phyloP scores from a whole-genome alignment of 1,140 invertebrate species.

The Dryas iulia region DNA sequence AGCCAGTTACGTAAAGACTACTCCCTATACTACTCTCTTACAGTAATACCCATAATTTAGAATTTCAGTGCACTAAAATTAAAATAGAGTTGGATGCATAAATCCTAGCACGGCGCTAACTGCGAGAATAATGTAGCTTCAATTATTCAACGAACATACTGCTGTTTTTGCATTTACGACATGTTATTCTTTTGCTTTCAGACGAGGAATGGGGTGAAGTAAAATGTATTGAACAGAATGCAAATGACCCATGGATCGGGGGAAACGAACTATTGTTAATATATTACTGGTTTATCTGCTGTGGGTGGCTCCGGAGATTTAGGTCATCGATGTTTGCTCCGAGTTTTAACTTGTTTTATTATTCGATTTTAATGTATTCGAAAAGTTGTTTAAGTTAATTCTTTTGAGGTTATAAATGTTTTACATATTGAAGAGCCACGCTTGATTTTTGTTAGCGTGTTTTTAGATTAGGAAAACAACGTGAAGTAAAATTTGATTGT shows the following conservation, averaged over 20 bases:
- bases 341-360: neutral
- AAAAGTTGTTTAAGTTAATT: neutral
- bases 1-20: neutral
- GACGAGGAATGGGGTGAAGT: slow-evolving; percentile 8
- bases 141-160: slow-evolving; percentile 34
- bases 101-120: slow-evolving; percentile 11
- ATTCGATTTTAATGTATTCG: neutral
- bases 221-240: slow-evolving; percentile 46
- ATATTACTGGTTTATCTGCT: neutral
- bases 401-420: no score
- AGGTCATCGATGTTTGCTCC: neutral
- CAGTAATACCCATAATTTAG: slow-evolving; percentile 1
- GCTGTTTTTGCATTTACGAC: slow-evolving; percentile 43
- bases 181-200: slow-evolving; percentile 29
- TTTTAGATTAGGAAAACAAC: no score
- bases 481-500: no score
- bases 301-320: neutral
- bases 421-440: no score
- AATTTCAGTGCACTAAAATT: neutral
- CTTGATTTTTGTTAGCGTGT: no score
- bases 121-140: slow-evolving; percentile 7
- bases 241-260: slow-evolving; percentile 35
- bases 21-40: neutral
- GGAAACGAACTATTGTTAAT: neutral
- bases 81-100: slow-evolving; percentile 2